Evolutionary conservation across 2,888 invertebrate genomes (phyloP).

Genomic region (Megastigmus dorsalis): DNA sequence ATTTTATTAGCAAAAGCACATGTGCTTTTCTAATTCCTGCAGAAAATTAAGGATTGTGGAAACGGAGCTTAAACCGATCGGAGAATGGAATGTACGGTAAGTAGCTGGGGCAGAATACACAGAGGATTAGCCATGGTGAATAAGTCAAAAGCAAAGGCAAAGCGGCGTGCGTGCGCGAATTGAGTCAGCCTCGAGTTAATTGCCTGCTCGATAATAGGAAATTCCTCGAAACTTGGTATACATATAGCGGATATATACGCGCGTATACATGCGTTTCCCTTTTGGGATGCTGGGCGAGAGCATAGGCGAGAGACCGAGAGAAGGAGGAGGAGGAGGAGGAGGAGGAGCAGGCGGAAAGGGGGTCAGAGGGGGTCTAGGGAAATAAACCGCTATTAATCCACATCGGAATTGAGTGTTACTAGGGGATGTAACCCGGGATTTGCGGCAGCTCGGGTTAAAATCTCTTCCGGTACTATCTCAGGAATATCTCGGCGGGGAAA

Average conservation of each 20-base stretch:
- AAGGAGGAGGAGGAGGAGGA: background rate
- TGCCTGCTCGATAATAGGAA: slow-evolving; percentile 64
- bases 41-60: no score
- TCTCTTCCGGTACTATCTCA: slow-evolving; percentile 69
- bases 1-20: no score
- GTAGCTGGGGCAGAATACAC: no score
- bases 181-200: slow-evolving; percentile 60
- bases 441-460: slow-evolving; percentile 71
- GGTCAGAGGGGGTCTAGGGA: slow-evolving; percentile 55
- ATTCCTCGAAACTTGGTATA: slow-evolving; percentile 53
- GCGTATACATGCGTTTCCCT: slow-evolving; percentile 52
- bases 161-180: slow-evolving; percentile 18
- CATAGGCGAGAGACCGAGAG: slow-evolving; percentile 41
- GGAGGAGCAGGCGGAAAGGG: slow-evolving; percentile 29
- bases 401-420: slow-evolving; percentile 74
- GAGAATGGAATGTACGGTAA: no score
- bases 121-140: no score
- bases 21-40: no score
- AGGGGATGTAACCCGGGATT: slow-evolving; percentile 72
- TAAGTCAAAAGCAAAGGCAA: slow-evolving; percentile 4
- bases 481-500: slow-evolving; percentile 68
- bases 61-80: no score
- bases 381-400: slow-evolving; percentile 74
- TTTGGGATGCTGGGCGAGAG: slow-evolving; percentile 58
- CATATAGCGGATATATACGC: background rate